phyloP scores from a whole-genome alignment of 2,888 invertebrate genomes.

The Drepanosiphum platanoidis region DNA sequence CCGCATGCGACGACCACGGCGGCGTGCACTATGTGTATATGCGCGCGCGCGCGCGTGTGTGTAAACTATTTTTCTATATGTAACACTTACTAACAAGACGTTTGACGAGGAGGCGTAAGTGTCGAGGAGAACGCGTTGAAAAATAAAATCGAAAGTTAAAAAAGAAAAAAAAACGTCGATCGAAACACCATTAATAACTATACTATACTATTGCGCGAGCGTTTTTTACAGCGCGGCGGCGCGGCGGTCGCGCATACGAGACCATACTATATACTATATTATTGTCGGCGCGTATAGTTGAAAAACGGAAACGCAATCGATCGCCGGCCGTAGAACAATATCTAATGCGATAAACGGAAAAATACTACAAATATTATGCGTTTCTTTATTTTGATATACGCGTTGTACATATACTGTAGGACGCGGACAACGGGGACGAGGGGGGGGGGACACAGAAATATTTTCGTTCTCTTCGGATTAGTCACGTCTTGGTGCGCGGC shows the following conservation, averaged over 20 bases:
- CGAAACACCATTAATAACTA: constrained; percentile 45
- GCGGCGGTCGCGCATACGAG: background rate
- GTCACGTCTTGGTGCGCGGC: constrained; percentile 33
- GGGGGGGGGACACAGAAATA: background rate
- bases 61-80: background rate
- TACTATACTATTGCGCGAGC: no score
- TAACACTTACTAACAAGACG: constrained; percentile 46
- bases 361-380: background rate
- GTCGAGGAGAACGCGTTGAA: background rate
- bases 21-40: background rate
- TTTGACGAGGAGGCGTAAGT: constrained; percentile 37
- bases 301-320: constrained; percentile 30
- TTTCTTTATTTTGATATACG: no score
- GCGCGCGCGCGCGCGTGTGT: background rate
- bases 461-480: constrained; percentile 38
- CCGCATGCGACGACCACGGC: no score
- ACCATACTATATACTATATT: background rate
- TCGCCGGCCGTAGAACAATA: constrained; percentile 8
- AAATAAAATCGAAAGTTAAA: constrained; percentile 51
- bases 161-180: constrained; percentile 35
- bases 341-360: background rate
- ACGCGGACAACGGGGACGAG: no score
- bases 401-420: background rate
- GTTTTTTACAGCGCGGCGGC: background rate
- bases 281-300: no score